Base-by-base conservation (phyloP, 2,888 invertebrate genomes). In the Sicus ferrugineus region DNA sequence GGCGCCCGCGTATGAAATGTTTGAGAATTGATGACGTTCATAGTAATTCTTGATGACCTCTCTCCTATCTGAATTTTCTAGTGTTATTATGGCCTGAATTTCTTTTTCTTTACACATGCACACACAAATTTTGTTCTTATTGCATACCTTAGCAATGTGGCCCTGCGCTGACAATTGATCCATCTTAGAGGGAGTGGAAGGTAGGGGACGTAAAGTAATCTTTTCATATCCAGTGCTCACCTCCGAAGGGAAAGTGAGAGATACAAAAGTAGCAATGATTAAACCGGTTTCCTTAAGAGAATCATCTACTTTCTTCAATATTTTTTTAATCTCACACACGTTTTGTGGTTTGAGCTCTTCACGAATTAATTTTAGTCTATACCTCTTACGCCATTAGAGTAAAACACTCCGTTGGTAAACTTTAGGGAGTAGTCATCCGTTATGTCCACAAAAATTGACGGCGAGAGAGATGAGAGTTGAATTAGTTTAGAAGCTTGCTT, bases 141-240 rank as follows among this genome's bases (percentile, higher is more conserved):
- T 28, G n/a, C 64, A 64, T n/a, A 64, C n/a, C 28, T 48, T 64
- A 16, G 26, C 28, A 21, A 19, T 48, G n/a, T 64, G 64, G 3
- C 64, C 31, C 26, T 50, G 1, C 50, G 50, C 4, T n/a, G 34
- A n/a, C 64, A 64, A 1, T 48, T 48, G 16, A 1, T 63, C 1
- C 63, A 63, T 26, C 63, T 46, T 2, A 63, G 23, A 0, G 63
- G 63, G 16, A 63, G 63, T 16, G 63, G 63, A 19, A 63, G 46
- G 30, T 63, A 63, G n/a, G 14, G 63, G 63, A 50, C 48, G 50
- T 6, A 48, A 5, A 19, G 21, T 14, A 30, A 48, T 31, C 48
- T 30, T 50, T 28, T 50, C 63, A 28, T 48, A 48, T 1, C 63
- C 63, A 3, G 48, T 48, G 16, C 11, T 11, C 11, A 63, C 46